These are phyloP conservation scores for Chloroclysta siterata DNA, from an alignment of 2,888 invertebrate species.

Conservation along the genomic window DNA sequence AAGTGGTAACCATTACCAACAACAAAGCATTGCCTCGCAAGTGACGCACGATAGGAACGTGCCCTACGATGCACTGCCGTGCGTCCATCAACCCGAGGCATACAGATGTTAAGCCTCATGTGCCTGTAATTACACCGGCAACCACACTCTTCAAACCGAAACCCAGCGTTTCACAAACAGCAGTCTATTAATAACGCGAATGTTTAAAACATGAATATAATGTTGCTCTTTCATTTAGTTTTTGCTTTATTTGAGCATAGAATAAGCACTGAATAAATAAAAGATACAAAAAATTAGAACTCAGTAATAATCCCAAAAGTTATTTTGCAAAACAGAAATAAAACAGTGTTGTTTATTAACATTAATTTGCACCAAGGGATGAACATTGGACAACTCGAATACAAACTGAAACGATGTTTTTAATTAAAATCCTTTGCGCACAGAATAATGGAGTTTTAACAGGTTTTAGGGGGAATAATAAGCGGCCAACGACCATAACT, in stretches of 20 bases:
- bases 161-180: too few species aligned
- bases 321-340: slow-evolving; percentile 37
- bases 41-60: too few species aligned
- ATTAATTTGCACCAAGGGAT: slow-evolving; percentile 39
- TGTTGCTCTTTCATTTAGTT: background rate
- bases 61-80: too few species aligned
- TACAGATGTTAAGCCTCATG: too few species aligned
- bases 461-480: slow-evolving; percentile 35
- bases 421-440: slow-evolving; percentile 41
- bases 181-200: too few species aligned
- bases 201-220: background rate
- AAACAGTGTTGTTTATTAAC: slow-evolving; percentile 40
- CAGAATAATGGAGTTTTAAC: slow-evolving; percentile 37
- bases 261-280: slow-evolving; percentile 11
- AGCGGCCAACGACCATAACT: slow-evolving; percentile 23
- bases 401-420: slow-evolving; percentile 39
- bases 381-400: slow-evolving; percentile 32
- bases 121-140: too few species aligned
- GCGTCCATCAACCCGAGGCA: too few species aligned
- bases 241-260: background rate
- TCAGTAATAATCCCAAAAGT: slow-evolving; percentile 20
- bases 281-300: slow-evolving; percentile 26
- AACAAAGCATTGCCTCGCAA: too few species aligned
- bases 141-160: too few species aligned
- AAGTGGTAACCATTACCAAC: too few species aligned